A percentile compares a stretch with the other conserved stretches of the same genome.
Evolutionary conservation across 2,113 vertebrate species (phyloP).

Genomic region (Caretta caretta): DNA sequence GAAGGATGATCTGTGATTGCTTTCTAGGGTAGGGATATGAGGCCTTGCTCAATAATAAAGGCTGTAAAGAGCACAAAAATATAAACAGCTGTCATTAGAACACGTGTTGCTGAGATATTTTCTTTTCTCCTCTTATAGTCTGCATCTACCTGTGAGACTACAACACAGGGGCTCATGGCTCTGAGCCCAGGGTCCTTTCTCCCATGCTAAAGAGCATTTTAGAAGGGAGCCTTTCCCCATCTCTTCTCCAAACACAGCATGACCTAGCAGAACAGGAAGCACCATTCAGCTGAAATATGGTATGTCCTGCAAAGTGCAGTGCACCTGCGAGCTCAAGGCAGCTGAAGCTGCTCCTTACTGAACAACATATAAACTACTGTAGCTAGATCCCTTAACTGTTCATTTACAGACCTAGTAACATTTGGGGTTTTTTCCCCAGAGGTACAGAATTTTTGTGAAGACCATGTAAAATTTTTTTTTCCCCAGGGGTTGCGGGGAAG

Average conservation of each 20-base stretch:
- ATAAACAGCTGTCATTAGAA: conserved; percentile 43
- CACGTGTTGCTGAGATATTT: neutral
- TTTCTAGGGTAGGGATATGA: conserved; percentile 11
- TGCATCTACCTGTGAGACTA: neutral
- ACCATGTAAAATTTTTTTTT: neutral
- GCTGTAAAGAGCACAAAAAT: conserved; percentile 15
- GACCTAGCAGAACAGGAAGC: conserved; percentile 4
- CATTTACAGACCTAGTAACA: neutral
- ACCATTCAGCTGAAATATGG: conserved; percentile 2
- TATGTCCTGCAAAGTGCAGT: neutral
- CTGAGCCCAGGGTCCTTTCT: neutral
- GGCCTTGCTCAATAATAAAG: conserved; percentile 34
- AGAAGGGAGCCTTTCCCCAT: neutral
- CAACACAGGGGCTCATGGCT: conserved; percentile 20
- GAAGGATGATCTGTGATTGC: neutral
- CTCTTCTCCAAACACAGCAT: neutral
- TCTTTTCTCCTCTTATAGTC: neutral
- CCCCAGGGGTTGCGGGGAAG: too few relatives aligned
- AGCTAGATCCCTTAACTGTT: neutral
- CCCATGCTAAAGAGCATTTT: neutral
- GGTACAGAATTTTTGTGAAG: neutral
- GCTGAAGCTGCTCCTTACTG: neutral
- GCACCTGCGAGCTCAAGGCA: neutral
- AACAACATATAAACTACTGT: neutral
- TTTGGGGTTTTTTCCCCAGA: neutral